phyloP scores from a whole-genome alignment of 1,140 invertebrate species.

The Drosophila nigromelanica region DNA sequence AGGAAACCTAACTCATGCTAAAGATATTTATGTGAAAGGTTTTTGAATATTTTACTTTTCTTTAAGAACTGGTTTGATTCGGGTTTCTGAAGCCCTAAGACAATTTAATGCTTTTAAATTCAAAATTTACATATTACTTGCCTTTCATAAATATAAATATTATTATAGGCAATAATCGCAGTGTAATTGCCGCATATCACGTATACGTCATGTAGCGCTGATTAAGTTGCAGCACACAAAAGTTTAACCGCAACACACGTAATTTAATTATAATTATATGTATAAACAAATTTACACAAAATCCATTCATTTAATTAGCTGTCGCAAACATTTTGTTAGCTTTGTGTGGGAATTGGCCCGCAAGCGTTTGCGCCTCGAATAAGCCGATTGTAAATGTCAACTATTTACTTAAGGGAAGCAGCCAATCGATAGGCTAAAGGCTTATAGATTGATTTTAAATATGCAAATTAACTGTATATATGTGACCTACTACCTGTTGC shows the following conservation, averaged over 20 bases:
- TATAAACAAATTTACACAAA: constrained; percentile 9
- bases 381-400: constrained; percentile 10
- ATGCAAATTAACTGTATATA: constrained; percentile 58
- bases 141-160: no score
- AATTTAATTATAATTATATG: constrained; percentile 32
- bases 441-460: constrained; percentile 32
- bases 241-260: constrained; percentile 35
- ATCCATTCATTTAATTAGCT: constrained; percentile 18
- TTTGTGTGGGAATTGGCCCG: background rate
- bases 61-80: no score
- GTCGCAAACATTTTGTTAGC: constrained; percentile 7
- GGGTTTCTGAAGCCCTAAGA: no score
- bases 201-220: constrained; percentile 46
- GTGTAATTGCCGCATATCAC: background rate
- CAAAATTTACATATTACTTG: no score
- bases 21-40: no score
- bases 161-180: no score
- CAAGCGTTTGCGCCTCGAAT: background rate
- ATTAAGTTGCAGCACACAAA: background rate
- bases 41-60: no score
- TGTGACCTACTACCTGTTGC: constrained; percentile 36
- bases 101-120: no score
- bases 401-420: constrained; percentile 5
- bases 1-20: background rate
- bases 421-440: background rate